Evolutionary conservation across 2,797 vertebrate species (phyloP).

Genomic region (Esox lucius): DNA sequence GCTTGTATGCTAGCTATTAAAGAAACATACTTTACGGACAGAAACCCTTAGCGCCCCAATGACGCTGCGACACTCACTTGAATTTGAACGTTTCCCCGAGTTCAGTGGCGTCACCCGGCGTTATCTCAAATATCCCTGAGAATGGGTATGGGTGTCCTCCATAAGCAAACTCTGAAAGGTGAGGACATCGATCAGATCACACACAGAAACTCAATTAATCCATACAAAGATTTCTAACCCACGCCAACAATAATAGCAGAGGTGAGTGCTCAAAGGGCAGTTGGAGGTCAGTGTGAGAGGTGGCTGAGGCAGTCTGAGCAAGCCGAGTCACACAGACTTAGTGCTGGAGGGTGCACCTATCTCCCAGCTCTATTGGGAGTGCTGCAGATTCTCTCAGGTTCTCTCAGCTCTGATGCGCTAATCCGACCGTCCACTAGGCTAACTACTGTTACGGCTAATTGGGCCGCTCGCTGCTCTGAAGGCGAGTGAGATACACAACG

Average conservation of each 20-base stretch:
- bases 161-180: conserved; percentile 91
- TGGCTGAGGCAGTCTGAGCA: background rate
- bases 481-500: background rate
- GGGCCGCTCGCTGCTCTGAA: background rate
- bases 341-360: background rate
- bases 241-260: no score
- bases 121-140: conserved; percentile 99
- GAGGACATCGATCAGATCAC: background rate
- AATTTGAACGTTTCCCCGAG: conserved; percentile 99
- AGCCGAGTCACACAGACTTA: background rate
- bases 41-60: background rate
- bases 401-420: background rate
- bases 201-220: background rate
- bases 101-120: conserved; percentile 94
- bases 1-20: no score
- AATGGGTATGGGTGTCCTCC: conserved; percentile 98
- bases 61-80: conserved; percentile 82
- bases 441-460: background rate
- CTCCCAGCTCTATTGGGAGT: background rate
- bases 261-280: no score
- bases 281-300: background rate
- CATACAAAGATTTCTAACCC: background rate
- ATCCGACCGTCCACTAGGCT: background rate
- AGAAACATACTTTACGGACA: background rate
- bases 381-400: background rate